Base-by-base conservation (phyloP, 2,888 invertebrate species). In the Hypsopygia costalis region DNA sequence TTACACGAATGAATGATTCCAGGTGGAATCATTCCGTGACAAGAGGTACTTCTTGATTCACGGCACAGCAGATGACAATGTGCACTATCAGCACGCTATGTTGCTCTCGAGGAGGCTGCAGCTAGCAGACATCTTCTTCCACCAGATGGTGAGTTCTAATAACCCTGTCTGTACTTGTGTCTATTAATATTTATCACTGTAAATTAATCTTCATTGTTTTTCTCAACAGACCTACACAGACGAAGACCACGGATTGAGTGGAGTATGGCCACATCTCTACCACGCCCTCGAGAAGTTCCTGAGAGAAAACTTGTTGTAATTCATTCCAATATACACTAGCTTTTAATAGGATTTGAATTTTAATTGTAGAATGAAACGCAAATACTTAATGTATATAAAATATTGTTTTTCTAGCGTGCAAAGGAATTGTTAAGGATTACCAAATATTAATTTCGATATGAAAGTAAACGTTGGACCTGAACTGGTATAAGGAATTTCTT, bases 1-100 rank as follows among this genome's bases (percentile, higher is more conserved):
- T n/a, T n/a, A n/a, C n/a, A 12, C 1, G 7, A 36, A 10, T 29
- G 9, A n/a, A 21, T 38, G 1, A n/a, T 34, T 1, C 32, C 36
- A 88, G 87, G 81, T 73, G 48, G 76, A 75, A 1, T 73, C 82
- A 0, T 74, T 90, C 49, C 78, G 90, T 8, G 90, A 92, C 60
- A 97, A 98, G 75, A 92, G 94, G 48, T 98, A 95, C 80, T 93
- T 98, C 73, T 81, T 99, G 39, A 93, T 98, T 45, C 99, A 99
- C 78, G 99, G 99, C 41, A 98, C 98, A 1, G 93, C 95, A 9
- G 97, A 97, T 67, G 97, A 97, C 75, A 99, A 99, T 79, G 99
- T 99, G 0, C 99, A 99, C 78, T 98, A 97, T 81, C 98, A 98
- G 73, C 98, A 99, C 77, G 94, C 97, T 5, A 96, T 98, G 92